Evolutionary conservation across 2,888 invertebrate species (phyloP), one percentile per base, ranked within the genome.

Genomic region (Cerceris rybyensis): DNA sequence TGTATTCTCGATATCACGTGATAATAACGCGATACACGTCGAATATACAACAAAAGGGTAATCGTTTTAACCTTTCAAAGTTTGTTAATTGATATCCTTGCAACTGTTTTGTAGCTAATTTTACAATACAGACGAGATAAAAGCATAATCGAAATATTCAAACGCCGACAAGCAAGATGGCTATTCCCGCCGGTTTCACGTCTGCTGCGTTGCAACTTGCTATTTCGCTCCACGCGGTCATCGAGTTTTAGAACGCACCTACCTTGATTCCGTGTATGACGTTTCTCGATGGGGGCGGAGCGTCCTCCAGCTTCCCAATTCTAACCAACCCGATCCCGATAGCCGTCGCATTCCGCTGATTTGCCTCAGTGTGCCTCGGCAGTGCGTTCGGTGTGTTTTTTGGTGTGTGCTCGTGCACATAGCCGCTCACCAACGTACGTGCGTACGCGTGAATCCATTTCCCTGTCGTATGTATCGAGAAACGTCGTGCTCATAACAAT

Each of bases 251-350:
- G 78, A 73, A 78, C 78, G 70, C 80, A 75, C 68, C 72, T 78
- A 13, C 76, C 65, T 61, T 71, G 55, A 61, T 42, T 64, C 71
- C 50, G 66, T 49, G 61, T 65, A 63, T 76, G 73, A 88, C 71
- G 74, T 84, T 74, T 78, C 72, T 39, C 57, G 76, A 83, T 73
- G 81, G 84, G 81, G 89, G 87, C 86, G 86, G 88, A 86, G 88
- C 87, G 69, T 85, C 73, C 80, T 80, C 81, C 79, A 79, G 80
- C 78, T 71, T 82, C 78, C 84, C 83, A 84, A 85, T 86, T 83
- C 87, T 84, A 85, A 87, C 88, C 87, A 88, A 88, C 86, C 85
- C 84, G 83, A 81, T 80, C 75, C 73, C 81, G 83, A 83, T 84
- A 81, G 82, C 70, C 68, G 70, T 84, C 79, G 87, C 86, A 88